Evolutionary conservation across 2,797 vertebrate species (phyloP), one percentile per base, ranked within the genome.

Genomic region (Anas bernieri): DNA sequence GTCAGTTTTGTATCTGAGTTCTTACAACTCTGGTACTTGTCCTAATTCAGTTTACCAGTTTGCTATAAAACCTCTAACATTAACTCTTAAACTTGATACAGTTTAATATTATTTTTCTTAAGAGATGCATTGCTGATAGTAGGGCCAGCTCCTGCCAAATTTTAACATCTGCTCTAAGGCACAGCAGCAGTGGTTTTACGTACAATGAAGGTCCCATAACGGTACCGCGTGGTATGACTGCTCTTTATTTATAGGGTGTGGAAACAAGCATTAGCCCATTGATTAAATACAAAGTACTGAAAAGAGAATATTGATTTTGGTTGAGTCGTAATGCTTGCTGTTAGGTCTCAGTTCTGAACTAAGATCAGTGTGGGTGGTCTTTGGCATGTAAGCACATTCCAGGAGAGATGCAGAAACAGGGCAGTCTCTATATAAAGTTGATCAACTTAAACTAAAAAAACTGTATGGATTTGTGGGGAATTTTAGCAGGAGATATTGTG

Each of bases 221-320:
- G 56, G n/a, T 79, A 25, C 73, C 83, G 31, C 43, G 82, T 86
- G 39, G 14, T 88, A 66, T 90, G 79, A 54, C 77, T 88, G 70
- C 59, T 56, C 41, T 70, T 95, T 91, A 84, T 89, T 86, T 93
- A 67, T 35, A 83, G 77, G 52, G 33, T 33, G 43, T 90, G 41
- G 87, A 94, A 93, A 69, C 45, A 67, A 88, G 68, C 63, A 45
- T 90, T 90, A 82, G 39, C 25, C 25, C 68, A 86, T n/a, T 74
- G 80, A 93, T 94, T 93, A 93, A 90, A 83, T 83, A 86, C 63
- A 72, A 95, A 90, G 54, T 80, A 48, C 87, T 83, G 82, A 90
- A 93, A 93, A 86, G 62, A 68, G 69, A 68, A 55, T 91, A 93
- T 92, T 83, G 96, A 91, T 95, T 95, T 90, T 86, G 12, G 8